phyloP scores from a whole-genome alignment of 2,113 vertebrate genomes.

The Riparia riparia region DNA sequence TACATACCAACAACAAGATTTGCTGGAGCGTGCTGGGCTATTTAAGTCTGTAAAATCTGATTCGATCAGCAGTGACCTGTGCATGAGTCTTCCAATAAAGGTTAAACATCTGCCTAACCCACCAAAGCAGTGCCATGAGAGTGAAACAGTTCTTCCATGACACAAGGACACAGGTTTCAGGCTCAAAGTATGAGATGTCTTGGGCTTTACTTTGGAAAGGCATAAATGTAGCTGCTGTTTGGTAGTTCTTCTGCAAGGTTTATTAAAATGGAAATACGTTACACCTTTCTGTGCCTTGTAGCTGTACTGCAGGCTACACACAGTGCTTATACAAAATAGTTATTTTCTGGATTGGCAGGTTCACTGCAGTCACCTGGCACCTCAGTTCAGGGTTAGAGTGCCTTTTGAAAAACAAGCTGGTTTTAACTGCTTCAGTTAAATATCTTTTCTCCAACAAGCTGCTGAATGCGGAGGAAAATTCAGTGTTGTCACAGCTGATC shows the following conservation, averaged over 20 bases:
- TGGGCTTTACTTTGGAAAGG: neutral
- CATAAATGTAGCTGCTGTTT: neutral
- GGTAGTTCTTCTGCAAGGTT: neutral
- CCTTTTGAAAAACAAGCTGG: neutral
- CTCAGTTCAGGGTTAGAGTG: neutral
- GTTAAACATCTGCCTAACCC: neutral
- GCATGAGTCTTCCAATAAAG: neutral
- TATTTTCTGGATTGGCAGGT: neutral
- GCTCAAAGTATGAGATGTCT: neutral
- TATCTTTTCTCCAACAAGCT: neutral
- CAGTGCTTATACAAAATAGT: neutral
- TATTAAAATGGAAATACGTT: neutral
- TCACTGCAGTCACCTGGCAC: neutral
- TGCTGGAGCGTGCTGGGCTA: neutral
- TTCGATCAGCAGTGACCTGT: neutral
- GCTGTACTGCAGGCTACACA: rapidly evolving
- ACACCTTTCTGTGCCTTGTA: neutral
- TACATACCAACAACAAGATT: neutral
- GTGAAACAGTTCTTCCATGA: neutral
- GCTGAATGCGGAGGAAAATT: neutral
- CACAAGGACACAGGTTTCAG: neutral
- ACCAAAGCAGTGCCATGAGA: neutral
- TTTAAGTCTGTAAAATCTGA: neutral
- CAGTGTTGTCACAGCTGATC: neutral
- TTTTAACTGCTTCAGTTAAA: neutral